A percentile compares a stretch with the other conserved stretches of the same genome.
Conservation (phyloP, 2,888 invertebrate genomes). For the Xylophagus ater region DNA sequence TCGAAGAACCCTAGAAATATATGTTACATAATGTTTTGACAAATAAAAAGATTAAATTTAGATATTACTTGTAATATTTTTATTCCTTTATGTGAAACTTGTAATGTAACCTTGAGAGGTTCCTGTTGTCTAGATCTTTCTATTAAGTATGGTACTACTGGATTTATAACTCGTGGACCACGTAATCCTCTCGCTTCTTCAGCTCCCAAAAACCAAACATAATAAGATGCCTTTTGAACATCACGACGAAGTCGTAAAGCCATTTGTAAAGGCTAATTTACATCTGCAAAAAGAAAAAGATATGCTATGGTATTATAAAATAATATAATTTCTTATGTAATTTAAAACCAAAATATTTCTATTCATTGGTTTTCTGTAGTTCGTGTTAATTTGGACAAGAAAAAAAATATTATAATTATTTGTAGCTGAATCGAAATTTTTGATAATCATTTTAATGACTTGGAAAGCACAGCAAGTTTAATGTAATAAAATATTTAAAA, state of each 20-base stretch:
- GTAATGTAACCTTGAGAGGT: slow-evolving; percentile 81
- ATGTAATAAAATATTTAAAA: no score
- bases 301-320: no score
- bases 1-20: slow-evolving; percentile 49
- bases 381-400: no score
- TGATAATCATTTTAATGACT: no score
- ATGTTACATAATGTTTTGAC: background rate
- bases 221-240: slow-evolving; percentile 82
- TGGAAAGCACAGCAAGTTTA: no score
- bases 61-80: slow-evolving; percentile 73
- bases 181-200: slow-evolving; percentile 84
- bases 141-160: slow-evolving; percentile 73
- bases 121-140: slow-evolving; percentile 76
- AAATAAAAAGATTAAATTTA: background rate
- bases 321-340: no score
- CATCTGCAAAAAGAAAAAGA: slow-evolving; percentile 20
- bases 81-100: slow-evolving; percentile 84
- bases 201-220: slow-evolving; percentile 91
- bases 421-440: no score
- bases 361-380: no score
- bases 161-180: slow-evolving; percentile 74
- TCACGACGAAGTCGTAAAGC: slow-evolving; percentile 72
- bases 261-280: slow-evolving; percentile 40
- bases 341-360: no score
- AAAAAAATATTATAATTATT: no score